Evolutionary conservation across 2,888 invertebrate genomes (phyloP), one percentile per base, ranked within the genome.

Genomic region (Pyrrhia umbra): DNA sequence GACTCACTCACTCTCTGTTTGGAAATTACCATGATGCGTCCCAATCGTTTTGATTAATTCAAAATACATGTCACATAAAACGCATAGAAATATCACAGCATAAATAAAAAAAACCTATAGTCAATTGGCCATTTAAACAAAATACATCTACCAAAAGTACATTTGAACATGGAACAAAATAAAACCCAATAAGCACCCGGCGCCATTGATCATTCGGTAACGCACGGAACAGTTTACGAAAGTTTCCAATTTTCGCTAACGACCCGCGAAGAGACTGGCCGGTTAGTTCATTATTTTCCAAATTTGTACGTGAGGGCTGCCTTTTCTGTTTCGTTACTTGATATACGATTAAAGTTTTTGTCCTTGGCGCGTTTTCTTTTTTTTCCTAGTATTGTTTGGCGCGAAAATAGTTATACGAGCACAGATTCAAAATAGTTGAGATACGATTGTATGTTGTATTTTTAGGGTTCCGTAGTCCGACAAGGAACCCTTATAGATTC

Each of bases 261-360:
- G 90, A 91, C 90, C 86, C 84, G 85, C 84, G 81, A 87, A 85
- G 85, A 89, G 88, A 89, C 87, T 89, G 85, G 83, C 78, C 84
- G 86, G 86, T 86, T 87, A 89, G 88, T 93, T 91, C 90, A 93
- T 93, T 93, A 93, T 93, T 92, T 91, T 88, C 85, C 83, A 87
- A 91, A 92, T 90, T 86, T 89, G 88, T 87, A 84, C 86, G 84
- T 82, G 80, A 77, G 80, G 76, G 80, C 75, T 70, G 69, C 71
- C 68, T 59, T 75, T 72, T 75, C 62, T 72, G 68, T 79, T 79
- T 79, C 67, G 72, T 72, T 65, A 68, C 68, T 75, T 82, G 83
- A 81, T 81, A 66, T 81, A 81, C 88, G 90, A 86, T 88, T 87
- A 87, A 92, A 92, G 88, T 92, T 92, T 68, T 75, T 72, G 76